Evolutionary conservation across 2,888 invertebrate genomes (phyloP).

Genomic region (Diarsia dahlii): DNA sequence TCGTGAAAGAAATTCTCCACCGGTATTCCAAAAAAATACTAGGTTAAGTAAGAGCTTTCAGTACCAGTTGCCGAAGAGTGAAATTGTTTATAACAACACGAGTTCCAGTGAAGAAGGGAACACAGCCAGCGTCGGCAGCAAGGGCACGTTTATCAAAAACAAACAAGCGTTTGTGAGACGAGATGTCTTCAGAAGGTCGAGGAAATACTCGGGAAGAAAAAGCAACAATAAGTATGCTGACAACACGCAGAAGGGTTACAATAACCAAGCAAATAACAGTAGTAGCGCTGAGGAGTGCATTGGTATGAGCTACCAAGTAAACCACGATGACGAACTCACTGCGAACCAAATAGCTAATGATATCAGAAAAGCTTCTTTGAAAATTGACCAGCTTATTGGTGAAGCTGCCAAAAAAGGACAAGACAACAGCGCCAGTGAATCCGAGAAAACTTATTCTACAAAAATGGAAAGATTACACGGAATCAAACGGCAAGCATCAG

Average conservation of each 20-base stretch:
- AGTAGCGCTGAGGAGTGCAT: constrained; percentile 88
- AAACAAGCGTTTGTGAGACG: constrained; percentile 89
- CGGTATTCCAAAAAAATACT: constrained; percentile 89
- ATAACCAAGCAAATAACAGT: constrained; percentile 82
- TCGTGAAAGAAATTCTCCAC: constrained; percentile 88
- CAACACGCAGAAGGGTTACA: constrained; percentile 80
- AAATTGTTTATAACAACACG: constrained; percentile 85
- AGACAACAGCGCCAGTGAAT: constrained; percentile 81
- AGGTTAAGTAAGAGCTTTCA: constrained; percentile 89
- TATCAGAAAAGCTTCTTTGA: constrained; percentile 89
- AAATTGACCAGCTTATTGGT: constrained; percentile 90
- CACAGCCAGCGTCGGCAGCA: constrained; percentile 81
- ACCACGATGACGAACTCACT: constrained; percentile 90
- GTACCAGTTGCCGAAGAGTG: constrained; percentile 88
- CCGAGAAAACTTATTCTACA: constrained; percentile 88
- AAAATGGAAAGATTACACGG: constrained; percentile 91
- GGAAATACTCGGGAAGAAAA: constrained; percentile 88
- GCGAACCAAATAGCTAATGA: constrained; percentile 90
- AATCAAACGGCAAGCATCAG: constrained; percentile 88
- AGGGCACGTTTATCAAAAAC: constrained; percentile 91
- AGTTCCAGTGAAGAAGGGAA: constrained; percentile 90
- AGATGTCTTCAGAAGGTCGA: constrained; percentile 88
- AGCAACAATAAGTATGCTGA: constrained; percentile 83
- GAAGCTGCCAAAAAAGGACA: constrained; percentile 84
- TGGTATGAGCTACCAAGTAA: constrained; percentile 88